Evolutionary conservation across 2,797 vertebrate species (phyloP).

Genomic region (Tinamus major): DNA sequence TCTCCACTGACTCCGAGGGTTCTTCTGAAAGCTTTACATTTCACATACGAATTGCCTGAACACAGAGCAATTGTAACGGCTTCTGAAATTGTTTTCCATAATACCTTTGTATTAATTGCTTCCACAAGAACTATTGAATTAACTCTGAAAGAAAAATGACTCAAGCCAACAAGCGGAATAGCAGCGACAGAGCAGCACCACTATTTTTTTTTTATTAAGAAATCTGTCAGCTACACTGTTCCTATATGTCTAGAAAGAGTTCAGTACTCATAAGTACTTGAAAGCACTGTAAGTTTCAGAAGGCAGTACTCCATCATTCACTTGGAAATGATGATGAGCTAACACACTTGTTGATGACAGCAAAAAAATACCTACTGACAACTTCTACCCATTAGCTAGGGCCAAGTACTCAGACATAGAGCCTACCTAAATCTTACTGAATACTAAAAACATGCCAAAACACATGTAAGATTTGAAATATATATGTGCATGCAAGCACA

Average conservation of each 20-base stretch:
- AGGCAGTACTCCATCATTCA: neutral
- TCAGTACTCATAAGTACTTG: neutral
- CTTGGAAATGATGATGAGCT: neutral
- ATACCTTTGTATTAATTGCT: neutral
- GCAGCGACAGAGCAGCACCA: neutral
- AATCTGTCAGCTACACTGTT: neutral
- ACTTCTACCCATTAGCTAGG: neutral
- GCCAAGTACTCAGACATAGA: neutral
- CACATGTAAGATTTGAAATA: neutral
- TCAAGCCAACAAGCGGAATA: neutral
- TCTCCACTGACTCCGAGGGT: neutral
- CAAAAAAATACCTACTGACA: neutral
- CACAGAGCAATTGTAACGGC: neutral
- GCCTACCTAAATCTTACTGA: neutral
- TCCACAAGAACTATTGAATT: neutral
- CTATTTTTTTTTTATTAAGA: neutral
- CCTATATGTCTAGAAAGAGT: neutral
- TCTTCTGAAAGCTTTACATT: neutral
- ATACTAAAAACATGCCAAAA: neutral
- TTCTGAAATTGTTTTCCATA: neutral
- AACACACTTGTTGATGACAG: neutral
- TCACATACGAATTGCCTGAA: neutral
- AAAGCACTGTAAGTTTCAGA: neutral
- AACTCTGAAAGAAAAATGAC: neutral
- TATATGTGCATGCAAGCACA: neutral